Percentiles rank a stretch among this genome's conserved stretches.
These are phyloP conservation scores for Amblyopsis rosae DNA, from an alignment of 2,113 vertebrate species.

Conservation along the genomic window DNA sequence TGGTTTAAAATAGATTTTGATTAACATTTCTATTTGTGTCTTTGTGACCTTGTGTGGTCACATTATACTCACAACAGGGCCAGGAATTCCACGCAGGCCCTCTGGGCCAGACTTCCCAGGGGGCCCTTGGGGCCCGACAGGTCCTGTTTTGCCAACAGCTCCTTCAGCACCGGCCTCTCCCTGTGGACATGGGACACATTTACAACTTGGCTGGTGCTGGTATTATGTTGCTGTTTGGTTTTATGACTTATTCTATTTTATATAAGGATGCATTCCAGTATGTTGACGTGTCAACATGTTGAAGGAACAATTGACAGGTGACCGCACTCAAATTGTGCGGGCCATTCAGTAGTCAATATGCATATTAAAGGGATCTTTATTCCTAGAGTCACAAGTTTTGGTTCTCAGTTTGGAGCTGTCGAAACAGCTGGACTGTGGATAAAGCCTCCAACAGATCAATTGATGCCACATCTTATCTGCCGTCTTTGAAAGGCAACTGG, in stretches of 20 bases:
- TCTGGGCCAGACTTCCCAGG: slow-evolving; percentile 92
- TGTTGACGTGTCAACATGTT: too few species aligned
- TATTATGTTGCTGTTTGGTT: too few species aligned
- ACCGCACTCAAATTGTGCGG: too few species aligned
- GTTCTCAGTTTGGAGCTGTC: background rate
- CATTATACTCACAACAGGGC: slow-evolving; percentile 84
- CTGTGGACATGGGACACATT: slow-evolving; percentile 62
- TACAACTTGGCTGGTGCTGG: too few species aligned
- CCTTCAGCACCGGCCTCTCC: slow-evolving; percentile 94
- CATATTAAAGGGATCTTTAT: background rate
- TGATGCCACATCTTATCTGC: slow-evolving; percentile 21
- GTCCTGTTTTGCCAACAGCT: slow-evolving; percentile 92
- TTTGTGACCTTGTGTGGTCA: background rate
- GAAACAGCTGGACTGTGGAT: background rate
- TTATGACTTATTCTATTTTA: too few species aligned
- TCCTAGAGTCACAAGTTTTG: background rate
- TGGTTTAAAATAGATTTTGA: background rate
- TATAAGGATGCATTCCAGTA: too few species aligned
- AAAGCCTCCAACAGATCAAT: slow-evolving; percentile 27
- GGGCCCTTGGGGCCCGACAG: slow-evolving; percentile 92
- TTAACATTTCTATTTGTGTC: background rate
- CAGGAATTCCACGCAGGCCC: slow-evolving; percentile 94
- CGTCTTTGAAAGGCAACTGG: slow-evolving; percentile 21
- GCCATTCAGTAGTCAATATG: too few species aligned
- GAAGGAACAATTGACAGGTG: too few species aligned